Evolutionary conservation across 2,797 vertebrate species (phyloP).

Genomic region (Tenualosa ilisha): DNA sequence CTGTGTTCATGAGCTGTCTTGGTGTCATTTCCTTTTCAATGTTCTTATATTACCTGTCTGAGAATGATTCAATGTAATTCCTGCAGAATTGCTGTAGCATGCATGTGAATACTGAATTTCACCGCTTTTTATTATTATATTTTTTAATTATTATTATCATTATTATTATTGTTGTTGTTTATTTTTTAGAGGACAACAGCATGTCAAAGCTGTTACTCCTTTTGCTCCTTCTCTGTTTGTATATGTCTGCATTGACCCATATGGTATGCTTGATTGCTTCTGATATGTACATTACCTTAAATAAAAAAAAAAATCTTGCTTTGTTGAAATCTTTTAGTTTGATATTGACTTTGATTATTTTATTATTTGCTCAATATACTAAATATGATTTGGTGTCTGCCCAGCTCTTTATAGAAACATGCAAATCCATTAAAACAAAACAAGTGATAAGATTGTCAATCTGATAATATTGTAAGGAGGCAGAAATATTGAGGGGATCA

Average conservation of each 20-base stretch:
- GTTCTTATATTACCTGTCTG: background rate
- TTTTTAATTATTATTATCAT: too few species aligned
- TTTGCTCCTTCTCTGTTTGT: too few species aligned
- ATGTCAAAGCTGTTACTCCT: background rate
- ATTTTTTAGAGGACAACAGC: background rate
- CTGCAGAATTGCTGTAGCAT: conserved; percentile 8
- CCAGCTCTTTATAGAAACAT: background rate
- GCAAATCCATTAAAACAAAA: background rate
- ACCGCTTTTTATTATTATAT: too few species aligned
- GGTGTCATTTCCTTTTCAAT: background rate
- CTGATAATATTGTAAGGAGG: too few species aligned
- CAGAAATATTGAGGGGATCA: too few species aligned
- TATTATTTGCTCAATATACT: background rate
- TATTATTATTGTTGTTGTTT: too few species aligned
- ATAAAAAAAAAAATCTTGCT: background rate
- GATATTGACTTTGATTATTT: background rate
- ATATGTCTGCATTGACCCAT: background rate
- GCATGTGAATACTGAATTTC: background rate
- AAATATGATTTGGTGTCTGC: background rate
- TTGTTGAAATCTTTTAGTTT: background rate
- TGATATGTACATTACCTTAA: background rate
- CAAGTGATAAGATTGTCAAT: too few species aligned
- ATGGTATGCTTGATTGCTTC: background rate
- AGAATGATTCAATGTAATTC: background rate
- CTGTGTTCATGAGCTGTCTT: background rate